Base-by-base conservation (phyloP, 2,113 vertebrate species). In the Athene noctua region DNA sequence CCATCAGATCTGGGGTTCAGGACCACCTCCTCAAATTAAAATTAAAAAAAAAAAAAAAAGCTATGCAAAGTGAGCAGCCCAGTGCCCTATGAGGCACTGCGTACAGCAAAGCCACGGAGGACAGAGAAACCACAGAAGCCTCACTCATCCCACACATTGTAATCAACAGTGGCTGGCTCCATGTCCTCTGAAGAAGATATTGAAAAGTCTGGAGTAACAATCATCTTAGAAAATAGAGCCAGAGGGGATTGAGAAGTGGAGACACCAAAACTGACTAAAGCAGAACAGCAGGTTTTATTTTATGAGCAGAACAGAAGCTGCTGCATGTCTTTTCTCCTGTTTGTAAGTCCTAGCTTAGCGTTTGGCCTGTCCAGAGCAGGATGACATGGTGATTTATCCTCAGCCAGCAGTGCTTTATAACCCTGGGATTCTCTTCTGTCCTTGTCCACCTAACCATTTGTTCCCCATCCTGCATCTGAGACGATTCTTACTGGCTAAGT, bases 281-380 rank as follows among this genome's bases (percentile, higher is more conserved):
- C 44, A 71, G 61, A 84, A 34, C 9, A 51, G 23, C 80, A 84
- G 38, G 32, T 54, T 83, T 66, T 71, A 26, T 80, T 58, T 73
- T 74, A 59, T 11, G 40, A 91, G 80, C 27, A 74, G 55, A 77
- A 84, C 40, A 84, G 93, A 94, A 96, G 86, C 84, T 81, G 61
- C 66, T 84, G 30, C 26, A 11, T 36, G 44, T 38, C 77, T 91
- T 92, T 67, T 57, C 77, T 70, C 36, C 26, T 71, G 52, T 86
- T 96, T 91, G 7, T 58, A 80, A 86, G 63, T 49, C 36, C 42
- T n/a, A 79, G 68, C 14, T 78, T 89, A 87, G 52, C 2, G 1
- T 59, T 91, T 92, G 77, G 77, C 84, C 65, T 61, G 38, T 67
- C 40, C 73, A 38, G 32, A 78, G 55, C 65, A 78, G 59, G 59